phyloP scores from a whole-genome alignment of 2,797 vertebrate genomes.

The Chrosomus eos region DNA sequence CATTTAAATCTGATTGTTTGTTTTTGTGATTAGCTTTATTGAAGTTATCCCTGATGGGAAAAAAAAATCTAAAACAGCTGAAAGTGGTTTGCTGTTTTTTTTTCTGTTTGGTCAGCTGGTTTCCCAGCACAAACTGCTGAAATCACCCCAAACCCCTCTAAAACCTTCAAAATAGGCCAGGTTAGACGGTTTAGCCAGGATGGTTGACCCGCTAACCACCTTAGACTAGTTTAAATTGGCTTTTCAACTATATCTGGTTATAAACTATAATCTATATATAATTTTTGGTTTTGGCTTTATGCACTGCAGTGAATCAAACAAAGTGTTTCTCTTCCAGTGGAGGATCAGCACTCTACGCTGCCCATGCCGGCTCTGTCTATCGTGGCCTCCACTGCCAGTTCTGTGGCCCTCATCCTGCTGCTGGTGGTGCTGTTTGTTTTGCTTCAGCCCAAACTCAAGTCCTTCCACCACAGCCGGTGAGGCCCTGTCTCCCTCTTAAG shows the following conservation, averaged over 20 bases:
- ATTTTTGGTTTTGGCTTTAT: background rate
- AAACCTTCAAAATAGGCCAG: background rate
- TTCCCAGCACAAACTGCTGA: background rate
- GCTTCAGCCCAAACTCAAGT: slow-evolving; percentile 97
- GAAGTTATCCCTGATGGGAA: background rate
- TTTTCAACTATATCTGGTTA: background rate
- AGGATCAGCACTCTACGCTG: slow-evolving; percentile 83
- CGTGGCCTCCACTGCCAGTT: slow-evolving; percentile 93
- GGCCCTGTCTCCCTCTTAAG: background rate
- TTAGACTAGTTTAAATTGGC: background rate
- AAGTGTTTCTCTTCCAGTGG: slow-evolving; percentile 77
- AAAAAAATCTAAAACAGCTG: background rate
- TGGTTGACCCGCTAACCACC: background rate
- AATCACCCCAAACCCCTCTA: background rate
- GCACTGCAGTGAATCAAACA: background rate
- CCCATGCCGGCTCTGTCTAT: slow-evolving; percentile 93
- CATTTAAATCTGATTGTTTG: background rate
- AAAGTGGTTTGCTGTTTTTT: background rate
- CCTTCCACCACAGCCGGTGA: slow-evolving; percentile 96
- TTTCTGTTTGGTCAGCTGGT: background rate
- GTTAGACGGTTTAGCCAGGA: background rate
- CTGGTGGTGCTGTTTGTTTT: slow-evolving; percentile 95
- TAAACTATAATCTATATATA: background rate
- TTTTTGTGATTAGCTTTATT: background rate
- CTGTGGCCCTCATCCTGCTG: slow-evolving; percentile 91